Evolutionary conservation across 92 coral and sea anemone genomes (phyloP), one percentile per base, ranked within the genome.

Genomic region (Porites cylindrica): DNA sequence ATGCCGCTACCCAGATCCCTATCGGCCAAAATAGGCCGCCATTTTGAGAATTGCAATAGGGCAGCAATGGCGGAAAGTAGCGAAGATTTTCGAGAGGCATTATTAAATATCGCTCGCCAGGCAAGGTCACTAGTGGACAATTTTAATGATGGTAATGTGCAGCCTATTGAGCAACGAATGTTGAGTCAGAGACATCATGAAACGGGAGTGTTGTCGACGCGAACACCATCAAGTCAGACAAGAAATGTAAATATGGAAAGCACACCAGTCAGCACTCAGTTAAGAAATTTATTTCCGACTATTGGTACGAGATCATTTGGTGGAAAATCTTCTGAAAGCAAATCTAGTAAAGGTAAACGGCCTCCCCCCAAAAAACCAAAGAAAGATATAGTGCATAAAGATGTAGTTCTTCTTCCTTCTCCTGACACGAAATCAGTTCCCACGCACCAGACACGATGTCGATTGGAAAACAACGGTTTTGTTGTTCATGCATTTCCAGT

Each of bases 401-500:
- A 87, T 78, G 78, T 86, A 19, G 81, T 91, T 21, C 87, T 87
- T 24, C 86, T 86, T 16, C 89, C 94, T 26, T 70, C 94, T 8
- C 81, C 84, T 65, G 75, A 69, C 29, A 83, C 89, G 9, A 80
- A 21, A 63, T 63, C 91, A 70, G 91, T 91, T 47, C 90, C 91
- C 29, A 91, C 88, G 9, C 94, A 88, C 70, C 91, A 83, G 72
- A 77, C 92, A 16, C 74, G 92, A 65, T 88, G 91, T 32, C 76
- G 82, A 60, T 71, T 88, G 20, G 92, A 88, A 69, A 79, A 88
- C 74, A 58, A 69, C 51, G 89, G 90, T 51, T 83, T 87, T 72
- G 89, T 90, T 20, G 77, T 85, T 18, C 88, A 90, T 60, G 90
- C 74, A 23, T 86, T 86, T 53, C 90, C 86, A 11, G 78, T 90